Evolutionary conservation across 2,888 invertebrate genomes (phyloP), one percentile per base, ranked within the genome.

Genomic region (Agriotes lineatus): DNA sequence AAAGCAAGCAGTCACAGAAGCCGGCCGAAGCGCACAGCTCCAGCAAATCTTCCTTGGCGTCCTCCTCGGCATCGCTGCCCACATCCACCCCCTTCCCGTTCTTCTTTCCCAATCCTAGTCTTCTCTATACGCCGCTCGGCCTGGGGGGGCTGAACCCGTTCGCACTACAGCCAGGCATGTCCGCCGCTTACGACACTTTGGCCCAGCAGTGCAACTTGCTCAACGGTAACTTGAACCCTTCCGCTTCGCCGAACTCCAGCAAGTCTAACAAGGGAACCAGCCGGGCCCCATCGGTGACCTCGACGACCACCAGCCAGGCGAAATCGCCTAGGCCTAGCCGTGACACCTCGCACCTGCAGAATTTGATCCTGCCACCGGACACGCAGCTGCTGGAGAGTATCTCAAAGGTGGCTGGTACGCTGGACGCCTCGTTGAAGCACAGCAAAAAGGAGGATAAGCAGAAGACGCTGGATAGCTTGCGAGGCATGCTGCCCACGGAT

Each of bases 91-190:
- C 95, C 67, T 94, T 96, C 79, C 95, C 96, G 10, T 96, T 96
- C 85, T 91, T 96, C 81, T 96, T 96, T 82, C 94, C 95, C 12
- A 95, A 94, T 85, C 95, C 95, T 9, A 93, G 95, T 80, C 88
- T 97, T 80, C 84, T 97, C 74, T 97, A 97, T 83, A 95, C 96
- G 58, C 96, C 96, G 45, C 86, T 97, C 74, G 95, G 96, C 48
- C 86, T 97, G 69, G 93, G 95, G 72, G 91, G 93, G 18, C 85
- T 96, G 54, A 94, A 93, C 86, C 94, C 94, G 22, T 96, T 96
- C 81, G 91, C 94, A 0, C 88, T 96, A 84, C 94, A 94, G 81
- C 90, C 93, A 20, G 93, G 93, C 5, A 90, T 94, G 84, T 90
- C 91, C 0, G 91, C 94, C n/a, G 92, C 93, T 2, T 96, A 95